A percentile compares a stretch with the other conserved stretches of the same genome.
Conservation (phyloP, 2,113 vertebrate genomes). For the Meleagris gallopavo region DNA sequence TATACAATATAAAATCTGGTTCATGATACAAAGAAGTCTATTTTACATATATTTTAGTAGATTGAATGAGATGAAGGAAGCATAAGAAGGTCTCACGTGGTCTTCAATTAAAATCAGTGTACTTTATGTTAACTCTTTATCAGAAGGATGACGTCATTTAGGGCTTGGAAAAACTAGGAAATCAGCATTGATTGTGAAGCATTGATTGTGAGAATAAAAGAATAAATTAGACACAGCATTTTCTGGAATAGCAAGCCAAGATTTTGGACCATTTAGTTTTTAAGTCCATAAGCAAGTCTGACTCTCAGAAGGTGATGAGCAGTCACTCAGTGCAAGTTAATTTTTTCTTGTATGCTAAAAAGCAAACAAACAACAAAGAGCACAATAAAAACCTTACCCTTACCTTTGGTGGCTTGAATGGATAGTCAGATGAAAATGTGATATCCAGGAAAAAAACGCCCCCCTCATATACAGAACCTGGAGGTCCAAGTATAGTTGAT, state of each 20-base stretch:
- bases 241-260: neutral
- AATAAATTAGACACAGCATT: neutral
- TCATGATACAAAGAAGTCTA: neutral
- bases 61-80: neutral
- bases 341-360: neutral
- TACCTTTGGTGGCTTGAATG: constrained; percentile 98
- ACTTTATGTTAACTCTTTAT: neutral
- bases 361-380: neutral
- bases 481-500: constrained; percentile 96
- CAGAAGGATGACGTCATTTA: neutral
- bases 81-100: neutral
- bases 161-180: neutral
- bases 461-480: constrained; percentile 96
- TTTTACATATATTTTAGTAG: neutral
- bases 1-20: neutral
- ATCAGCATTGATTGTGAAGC: neutral
- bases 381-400: constrained; percentile 57
- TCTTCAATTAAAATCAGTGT: neutral
- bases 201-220: neutral
- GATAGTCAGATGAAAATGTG: constrained; percentile 97
- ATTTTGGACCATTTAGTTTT: neutral
- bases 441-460: constrained; percentile 98
- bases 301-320: neutral
- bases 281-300: neutral
- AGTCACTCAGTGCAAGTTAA: neutral